Evolutionary conservation across 2,113 vertebrate genomes (phyloP).

Genomic region (Otolemur garnettii): DNA sequence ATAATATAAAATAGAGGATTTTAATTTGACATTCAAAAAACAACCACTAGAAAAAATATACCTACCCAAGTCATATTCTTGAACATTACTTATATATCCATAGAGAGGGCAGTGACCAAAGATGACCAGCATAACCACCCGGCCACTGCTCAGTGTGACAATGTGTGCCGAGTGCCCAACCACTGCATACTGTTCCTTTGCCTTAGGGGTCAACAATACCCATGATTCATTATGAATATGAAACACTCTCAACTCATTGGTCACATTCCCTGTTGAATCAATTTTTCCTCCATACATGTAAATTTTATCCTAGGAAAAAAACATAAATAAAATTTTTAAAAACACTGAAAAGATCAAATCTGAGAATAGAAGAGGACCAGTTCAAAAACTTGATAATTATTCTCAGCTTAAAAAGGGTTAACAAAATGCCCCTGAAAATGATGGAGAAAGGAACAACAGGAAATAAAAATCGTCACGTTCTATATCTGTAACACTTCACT

Average conservation of each 20-base stretch:
- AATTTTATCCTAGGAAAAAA: constrained; percentile 91
- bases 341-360: constrained; percentile 24
- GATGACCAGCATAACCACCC: constrained; percentile 94
- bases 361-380: constrained; percentile 4
- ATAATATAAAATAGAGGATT: constrained; percentile 28
- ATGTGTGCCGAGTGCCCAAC: constrained; percentile 97
- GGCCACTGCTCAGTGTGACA: constrained; percentile 86
- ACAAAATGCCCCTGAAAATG: constrained; percentile 16
- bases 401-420: constrained; percentile 50
- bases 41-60: constrained; percentile 53
- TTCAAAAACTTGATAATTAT: constrained; percentile 60
- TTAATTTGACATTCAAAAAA: constrained; percentile 14
- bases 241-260: constrained; percentile 96
- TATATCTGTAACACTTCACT: background rate
- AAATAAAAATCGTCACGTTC: constrained; percentile 43
- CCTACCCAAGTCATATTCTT: constrained; percentile 96
- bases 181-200: constrained; percentile 96
- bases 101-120: constrained; percentile 98
- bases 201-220: constrained; percentile 86
- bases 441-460: constrained; percentile 32
- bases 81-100: constrained; percentile 96
- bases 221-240: constrained; percentile 94
- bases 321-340: constrained; percentile 31
- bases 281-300: constrained; percentile 99
- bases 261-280: constrained; percentile 96